These are phyloP conservation scores for Diplodus sargus DNA, from an alignment of 2,797 vertebrate species.

Conservation along the genomic window DNA sequence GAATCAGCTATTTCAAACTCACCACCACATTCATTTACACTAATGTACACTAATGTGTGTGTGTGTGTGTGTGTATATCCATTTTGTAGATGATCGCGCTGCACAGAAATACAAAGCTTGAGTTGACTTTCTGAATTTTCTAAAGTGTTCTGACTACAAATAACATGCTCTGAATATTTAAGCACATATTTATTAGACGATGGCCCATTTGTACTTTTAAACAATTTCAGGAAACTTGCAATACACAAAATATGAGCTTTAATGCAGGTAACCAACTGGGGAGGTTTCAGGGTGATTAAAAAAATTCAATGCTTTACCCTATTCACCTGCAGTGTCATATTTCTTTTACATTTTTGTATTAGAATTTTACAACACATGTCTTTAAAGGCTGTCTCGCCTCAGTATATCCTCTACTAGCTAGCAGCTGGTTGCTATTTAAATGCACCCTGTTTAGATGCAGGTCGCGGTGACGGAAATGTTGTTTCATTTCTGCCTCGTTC, in stretches of 20 bases:
- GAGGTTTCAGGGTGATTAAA: no score
- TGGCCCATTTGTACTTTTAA: no score
- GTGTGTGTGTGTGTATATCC: not conserved
- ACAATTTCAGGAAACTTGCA: no score
- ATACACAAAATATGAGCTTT: no score
- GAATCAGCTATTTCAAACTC: not conserved
- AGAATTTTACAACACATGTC: no score
- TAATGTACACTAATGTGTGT: not conserved
- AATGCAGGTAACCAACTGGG: no score
- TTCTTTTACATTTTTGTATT: no score
- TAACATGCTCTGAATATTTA: not conserved
- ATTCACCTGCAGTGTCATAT: no score
- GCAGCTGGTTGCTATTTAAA: not conserved
- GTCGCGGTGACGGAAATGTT: not conserved
- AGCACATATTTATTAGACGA: no score
- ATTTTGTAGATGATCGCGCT: not conserved
- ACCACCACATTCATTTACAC: not conserved
- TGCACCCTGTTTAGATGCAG: no score
- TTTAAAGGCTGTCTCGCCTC: no score
- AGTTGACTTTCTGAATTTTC: not conserved
- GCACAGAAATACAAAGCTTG: not conserved
- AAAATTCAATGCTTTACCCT: no score
- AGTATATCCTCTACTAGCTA: not conserved
- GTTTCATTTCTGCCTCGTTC: not conserved
- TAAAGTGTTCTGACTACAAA: not conserved